These are phyloP conservation scores for Hystrix brachyura DNA, from an alignment of 2,113 vertebrate species.

Conservation along the genomic window DNA sequence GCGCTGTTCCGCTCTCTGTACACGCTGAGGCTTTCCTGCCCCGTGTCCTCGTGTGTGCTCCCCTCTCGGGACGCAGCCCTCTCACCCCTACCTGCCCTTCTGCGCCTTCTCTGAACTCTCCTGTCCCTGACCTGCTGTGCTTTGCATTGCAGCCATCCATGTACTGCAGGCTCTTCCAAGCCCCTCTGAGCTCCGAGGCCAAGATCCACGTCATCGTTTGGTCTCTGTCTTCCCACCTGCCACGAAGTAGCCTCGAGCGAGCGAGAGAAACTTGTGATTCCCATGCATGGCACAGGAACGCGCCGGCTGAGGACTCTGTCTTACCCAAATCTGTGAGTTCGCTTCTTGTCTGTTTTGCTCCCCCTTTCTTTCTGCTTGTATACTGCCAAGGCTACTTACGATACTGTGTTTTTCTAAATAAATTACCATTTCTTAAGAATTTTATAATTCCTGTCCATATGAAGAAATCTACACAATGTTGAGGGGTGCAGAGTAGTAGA, in stretches of 20 bases:
- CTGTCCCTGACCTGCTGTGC: not conserved
- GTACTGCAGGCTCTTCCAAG: no score
- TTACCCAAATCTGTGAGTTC: not conserved
- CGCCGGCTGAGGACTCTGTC: rapidly evolving
- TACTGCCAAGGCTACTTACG: not conserved
- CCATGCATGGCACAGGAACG: rapidly evolving
- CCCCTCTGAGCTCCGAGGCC: not conserved
- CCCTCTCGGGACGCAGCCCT: not conserved
- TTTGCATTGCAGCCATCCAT: not conserved
- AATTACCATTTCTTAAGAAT: not conserved
- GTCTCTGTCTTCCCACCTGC: not conserved
- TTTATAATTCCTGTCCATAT: not conserved
- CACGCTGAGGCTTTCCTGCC: not conserved
- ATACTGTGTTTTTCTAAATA: not conserved
- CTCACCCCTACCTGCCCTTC: not conserved
- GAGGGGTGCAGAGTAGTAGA: slow-evolving; percentile 1
- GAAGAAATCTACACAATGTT: not conserved
- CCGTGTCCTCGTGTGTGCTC: rapidly evolving
- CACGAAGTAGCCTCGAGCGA: rapidly evolving
- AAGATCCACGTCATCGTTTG: not conserved
- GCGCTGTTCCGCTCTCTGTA: not conserved
- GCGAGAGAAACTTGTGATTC: not conserved
- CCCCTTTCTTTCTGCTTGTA: not conserved
- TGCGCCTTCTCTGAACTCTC: not conserved
- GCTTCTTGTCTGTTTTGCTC: rapidly evolving